These are phyloP conservation scores for Athene cunicularia DNA, from an alignment of 2,113 vertebrate species.

Conservation along the genomic window DNA sequence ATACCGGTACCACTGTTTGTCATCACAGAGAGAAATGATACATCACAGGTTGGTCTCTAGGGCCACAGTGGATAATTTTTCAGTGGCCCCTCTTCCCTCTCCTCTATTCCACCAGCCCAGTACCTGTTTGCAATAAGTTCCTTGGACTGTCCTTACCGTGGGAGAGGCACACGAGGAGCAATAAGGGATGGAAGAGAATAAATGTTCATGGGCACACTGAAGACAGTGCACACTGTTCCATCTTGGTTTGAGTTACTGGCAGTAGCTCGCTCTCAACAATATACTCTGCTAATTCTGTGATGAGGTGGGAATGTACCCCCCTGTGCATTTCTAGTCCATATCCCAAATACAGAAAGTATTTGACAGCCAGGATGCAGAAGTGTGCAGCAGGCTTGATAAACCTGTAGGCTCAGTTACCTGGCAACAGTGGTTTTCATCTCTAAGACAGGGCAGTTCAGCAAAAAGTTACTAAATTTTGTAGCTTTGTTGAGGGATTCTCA, in stretches of 20 bases:
- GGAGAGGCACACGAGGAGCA: background rate
- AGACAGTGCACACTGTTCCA: background rate
- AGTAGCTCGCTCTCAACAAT: background rate
- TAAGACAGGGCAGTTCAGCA: background rate
- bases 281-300: background rate
- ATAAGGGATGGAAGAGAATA: background rate
- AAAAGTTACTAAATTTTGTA: background rate
- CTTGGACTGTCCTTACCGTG: background rate
- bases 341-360: background rate
- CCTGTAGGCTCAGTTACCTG: background rate
- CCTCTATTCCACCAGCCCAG: background rate
- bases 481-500: background rate
- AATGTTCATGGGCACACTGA: background rate
- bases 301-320: background rate
- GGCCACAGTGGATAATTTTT: background rate
- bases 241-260: background rate
- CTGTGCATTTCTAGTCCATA: background rate
- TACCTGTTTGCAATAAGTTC: background rate
- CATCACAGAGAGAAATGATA: background rate
- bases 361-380: background rate
- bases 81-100: background rate
- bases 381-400: background rate
- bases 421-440: background rate
- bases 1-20: background rate
- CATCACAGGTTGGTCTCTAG: background rate